These are phyloP conservation scores for Malurus splendens DNA, from an alignment of 2,797 vertebrate species.

Conservation along the genomic window DNA sequence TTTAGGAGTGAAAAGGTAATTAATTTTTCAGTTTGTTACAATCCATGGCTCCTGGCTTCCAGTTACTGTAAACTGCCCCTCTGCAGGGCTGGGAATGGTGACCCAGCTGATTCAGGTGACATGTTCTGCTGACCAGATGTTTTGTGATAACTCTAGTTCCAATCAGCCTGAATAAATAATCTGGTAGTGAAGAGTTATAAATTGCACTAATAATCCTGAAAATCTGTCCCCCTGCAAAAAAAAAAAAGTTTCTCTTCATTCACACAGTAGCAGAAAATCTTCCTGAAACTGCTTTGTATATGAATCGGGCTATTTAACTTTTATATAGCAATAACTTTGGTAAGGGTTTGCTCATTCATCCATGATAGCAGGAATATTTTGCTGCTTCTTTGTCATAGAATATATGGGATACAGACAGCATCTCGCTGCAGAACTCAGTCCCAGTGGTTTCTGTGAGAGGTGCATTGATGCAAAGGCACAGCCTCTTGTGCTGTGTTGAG, in stretches of 20 bases:
- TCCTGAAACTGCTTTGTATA: not conserved
- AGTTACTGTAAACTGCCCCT: not conserved
- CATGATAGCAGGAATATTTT: not conserved
- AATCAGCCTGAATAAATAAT: not conserved
- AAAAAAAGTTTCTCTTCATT: not conserved
- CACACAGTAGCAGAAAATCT: not conserved
- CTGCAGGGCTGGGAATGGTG: not conserved
- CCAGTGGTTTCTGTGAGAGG: not conserved
- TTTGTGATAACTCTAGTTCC: not conserved
- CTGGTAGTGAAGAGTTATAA: not conserved
- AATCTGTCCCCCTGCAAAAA: accelerated
- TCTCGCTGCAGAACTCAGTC: not conserved
- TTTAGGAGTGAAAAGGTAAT: not conserved
- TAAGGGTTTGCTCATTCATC: not conserved
- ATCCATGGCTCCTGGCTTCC: not conserved
- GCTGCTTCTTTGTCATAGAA: not conserved
- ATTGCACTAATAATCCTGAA: not conserved
- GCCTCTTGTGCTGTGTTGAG: not conserved
- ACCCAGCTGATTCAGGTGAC: not conserved
- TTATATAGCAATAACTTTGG: accelerated
- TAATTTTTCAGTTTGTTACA: not conserved
- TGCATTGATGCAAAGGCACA: not conserved
- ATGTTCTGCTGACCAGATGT: not conserved
- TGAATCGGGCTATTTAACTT: not conserved
- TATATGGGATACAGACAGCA: not conserved